Evolutionary conservation across 2,888 invertebrate species (phyloP).

Genomic region (Andrena praecox): DNA sequence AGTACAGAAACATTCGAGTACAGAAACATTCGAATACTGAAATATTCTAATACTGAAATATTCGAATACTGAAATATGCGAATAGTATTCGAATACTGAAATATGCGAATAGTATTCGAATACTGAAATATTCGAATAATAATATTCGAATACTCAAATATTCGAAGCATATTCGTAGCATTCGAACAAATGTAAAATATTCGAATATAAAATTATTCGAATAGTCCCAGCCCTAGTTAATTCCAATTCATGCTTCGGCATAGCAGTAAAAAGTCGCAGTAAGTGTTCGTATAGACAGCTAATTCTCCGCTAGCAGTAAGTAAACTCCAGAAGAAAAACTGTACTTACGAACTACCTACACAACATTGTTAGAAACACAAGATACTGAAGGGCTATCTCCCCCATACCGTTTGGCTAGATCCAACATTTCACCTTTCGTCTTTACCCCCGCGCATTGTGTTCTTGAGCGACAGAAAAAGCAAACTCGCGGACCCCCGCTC

Average conservation of each 20-base stretch:
- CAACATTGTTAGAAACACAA: neutral
- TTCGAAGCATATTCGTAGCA: too few relatives aligned
- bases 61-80: too few relatives aligned
- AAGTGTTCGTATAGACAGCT: neutral
- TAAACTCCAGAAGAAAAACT: neutral
- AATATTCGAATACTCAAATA: too few relatives aligned
- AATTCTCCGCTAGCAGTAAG: neutral
- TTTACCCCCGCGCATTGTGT: neutral
- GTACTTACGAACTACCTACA: neutral
- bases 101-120: too few relatives aligned
- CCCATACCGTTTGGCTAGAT: neutral
- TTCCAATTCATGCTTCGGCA: neutral
- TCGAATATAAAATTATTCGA: too few relatives aligned
- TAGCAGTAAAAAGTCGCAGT: neutral
- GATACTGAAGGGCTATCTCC: neutral
- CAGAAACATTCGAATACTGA: too few relatives aligned
- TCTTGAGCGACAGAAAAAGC: slow-evolving; percentile 1
- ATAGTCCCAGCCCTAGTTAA: neutral
- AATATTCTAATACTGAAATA: too few relatives aligned
- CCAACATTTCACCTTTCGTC: neutral
- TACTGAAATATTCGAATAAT: too few relatives aligned
- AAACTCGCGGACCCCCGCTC: neutral
- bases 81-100: too few relatives aligned
- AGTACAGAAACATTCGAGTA: too few relatives aligned
- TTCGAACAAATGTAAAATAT: too few relatives aligned